Percentiles rank a stretch among this genome's conserved stretches.
These are phyloP conservation scores for Rhynchotus rufescens DNA, from an alignment of 2,797 vertebrate genomes.

Conservation along the genomic window DNA sequence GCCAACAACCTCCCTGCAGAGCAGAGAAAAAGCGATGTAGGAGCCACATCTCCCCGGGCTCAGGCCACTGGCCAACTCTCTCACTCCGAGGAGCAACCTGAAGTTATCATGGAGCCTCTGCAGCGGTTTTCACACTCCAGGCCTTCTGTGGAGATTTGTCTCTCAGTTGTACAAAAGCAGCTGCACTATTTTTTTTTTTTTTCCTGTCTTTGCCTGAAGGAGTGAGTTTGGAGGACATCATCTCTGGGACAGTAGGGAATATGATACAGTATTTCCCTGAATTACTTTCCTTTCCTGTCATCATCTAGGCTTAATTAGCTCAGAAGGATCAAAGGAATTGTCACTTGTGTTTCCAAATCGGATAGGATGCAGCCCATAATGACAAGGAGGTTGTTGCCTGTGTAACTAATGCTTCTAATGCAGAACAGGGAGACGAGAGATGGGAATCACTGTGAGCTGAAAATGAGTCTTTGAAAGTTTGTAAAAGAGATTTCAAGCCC, in stretches of 20 bases:
- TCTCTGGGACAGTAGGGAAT: background rate
- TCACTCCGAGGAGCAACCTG: background rate
- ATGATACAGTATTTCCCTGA: background rate
- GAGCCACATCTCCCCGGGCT: background rate
- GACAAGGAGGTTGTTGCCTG: background rate
- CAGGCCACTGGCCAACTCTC: too few relatives aligned
- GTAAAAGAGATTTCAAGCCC: background rate
- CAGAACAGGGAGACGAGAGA: background rate
- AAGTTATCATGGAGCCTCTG: too few relatives aligned
- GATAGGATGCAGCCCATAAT: accelerated
- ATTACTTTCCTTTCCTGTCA: background rate
- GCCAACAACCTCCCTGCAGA: background rate
- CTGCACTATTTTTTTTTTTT: background rate
- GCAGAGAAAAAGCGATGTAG: background rate
- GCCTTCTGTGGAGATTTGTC: background rate
- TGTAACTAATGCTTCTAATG: background rate
- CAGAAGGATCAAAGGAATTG: background rate
- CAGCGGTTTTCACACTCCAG: background rate
- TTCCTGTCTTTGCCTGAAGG: background rate
- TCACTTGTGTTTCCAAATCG: background rate
- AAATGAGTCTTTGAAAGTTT: slow-evolving; percentile 1
- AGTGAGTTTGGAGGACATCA: background rate
- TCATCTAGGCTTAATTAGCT: background rate
- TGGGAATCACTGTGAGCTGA: background rate
- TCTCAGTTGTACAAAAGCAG: background rate